These are phyloP conservation scores for Metacarcinus magister DNA, from an alignment of 2,888 invertebrate species.

Conservation along the genomic window DNA sequence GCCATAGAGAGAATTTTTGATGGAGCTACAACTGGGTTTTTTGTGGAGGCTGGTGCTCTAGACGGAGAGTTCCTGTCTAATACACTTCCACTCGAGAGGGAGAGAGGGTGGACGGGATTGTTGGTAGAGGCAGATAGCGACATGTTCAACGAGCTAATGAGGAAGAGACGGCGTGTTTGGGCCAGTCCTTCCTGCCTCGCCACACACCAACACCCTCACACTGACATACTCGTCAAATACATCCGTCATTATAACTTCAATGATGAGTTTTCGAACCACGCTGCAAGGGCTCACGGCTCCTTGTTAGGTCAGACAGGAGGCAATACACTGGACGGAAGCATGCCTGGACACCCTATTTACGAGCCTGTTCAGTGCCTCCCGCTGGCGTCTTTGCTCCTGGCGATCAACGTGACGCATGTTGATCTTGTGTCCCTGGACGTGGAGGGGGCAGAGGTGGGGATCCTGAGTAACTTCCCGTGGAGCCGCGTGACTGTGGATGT, in stretches of 20 bases:
- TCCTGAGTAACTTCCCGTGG: constrained; percentile 67
- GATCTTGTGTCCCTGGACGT: constrained; percentile 76
- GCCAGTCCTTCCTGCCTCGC: constrained; percentile 86
- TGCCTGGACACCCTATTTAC: constrained; percentile 56
- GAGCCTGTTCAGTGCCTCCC: constrained; percentile 78
- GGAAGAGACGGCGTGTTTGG: constrained; percentile 85
- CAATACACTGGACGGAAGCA: not conserved
- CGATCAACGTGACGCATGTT: constrained; percentile 70
- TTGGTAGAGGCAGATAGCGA: constrained; percentile 86
- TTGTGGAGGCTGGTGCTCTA: constrained; percentile 87
- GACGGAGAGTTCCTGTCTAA: constrained; percentile 87
- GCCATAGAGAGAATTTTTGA: not conserved
- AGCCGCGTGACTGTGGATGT: constrained; percentile 50
- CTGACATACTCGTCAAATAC: constrained; percentile 15
- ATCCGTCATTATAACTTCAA: not conserved
- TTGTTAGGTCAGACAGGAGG: constrained; percentile 50
- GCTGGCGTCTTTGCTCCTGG: constrained; percentile 67
- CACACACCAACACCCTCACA: constrained; percentile 72
- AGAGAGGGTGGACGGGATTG: constrained; percentile 86
- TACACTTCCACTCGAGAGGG: constrained; percentile 86
- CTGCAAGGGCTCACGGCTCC: constrained; percentile 60
- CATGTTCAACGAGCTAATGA: constrained; percentile 85
- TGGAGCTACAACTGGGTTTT: constrained; percentile 85
- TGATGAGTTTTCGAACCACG: not conserved
- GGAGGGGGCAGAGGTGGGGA: constrained; percentile 73